Percentiles rank a stretch among this genome's conserved stretches.
Conservation (phyloP, 2,888 invertebrate genomes). For the Drosophila longiperda region DNA sequence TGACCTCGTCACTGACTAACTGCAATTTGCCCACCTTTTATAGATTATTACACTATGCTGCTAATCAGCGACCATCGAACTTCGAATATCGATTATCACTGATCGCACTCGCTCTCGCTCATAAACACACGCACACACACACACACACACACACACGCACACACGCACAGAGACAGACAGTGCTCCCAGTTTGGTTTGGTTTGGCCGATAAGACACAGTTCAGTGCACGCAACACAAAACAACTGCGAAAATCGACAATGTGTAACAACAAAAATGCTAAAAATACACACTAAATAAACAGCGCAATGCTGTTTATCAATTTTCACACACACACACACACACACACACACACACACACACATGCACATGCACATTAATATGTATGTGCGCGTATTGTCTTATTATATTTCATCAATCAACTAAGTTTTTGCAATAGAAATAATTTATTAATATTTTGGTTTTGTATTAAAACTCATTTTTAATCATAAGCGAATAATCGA, state of each 20-base stretch:
- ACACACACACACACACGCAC: neutral
- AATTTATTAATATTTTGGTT: neutral
- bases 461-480: neutral
- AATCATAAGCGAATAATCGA: neutral
- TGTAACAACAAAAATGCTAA: constrained; percentile 40
- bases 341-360: neutral
- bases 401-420: constrained; percentile 11
- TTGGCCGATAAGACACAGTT: constrained; percentile 61
- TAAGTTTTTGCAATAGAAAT: neutral
- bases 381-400: neutral
- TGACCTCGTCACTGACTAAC: constrained; percentile 57
- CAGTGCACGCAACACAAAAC: constrained; percentile 56
- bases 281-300: constrained; percentile 33
- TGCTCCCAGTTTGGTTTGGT: constrained; percentile 32
- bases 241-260: constrained; percentile 47
- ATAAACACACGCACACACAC: too few species aligned
- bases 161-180: neutral
- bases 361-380: neutral
- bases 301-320: constrained; percentile 53
- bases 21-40: constrained; percentile 12
- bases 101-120: neutral
- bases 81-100: constrained; percentile 3
- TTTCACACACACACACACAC: constrained; percentile 24
- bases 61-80: constrained; percentile 30
- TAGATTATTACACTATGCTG: constrained; percentile 7